Evolutionary conservation across 2,113 vertebrate genomes (phyloP), one percentile per base, ranked within the genome.

Genomic region (Pollachius pollachius): DNA sequence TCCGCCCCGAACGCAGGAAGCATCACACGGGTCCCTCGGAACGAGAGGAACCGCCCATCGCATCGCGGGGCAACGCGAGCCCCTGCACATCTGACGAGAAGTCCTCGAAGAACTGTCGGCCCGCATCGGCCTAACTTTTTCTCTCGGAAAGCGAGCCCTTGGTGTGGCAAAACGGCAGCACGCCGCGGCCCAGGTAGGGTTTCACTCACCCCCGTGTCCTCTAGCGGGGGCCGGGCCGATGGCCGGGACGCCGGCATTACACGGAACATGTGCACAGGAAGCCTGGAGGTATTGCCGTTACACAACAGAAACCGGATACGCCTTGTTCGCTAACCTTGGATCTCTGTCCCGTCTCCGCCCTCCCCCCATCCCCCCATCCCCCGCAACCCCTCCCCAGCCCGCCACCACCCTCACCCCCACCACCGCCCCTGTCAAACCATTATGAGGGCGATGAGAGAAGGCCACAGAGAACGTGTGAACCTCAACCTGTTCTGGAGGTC

Each of bases 251-350:
- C 66, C 69, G 84, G 71, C 76, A 68, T 83, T 80, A 79, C 73
- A 83, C 78, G 74, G 74, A 86, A 90, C 89, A 85, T 89, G 85
- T 89, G 85, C 86, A 81, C 84, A 87, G 81, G 82, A 89, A 89
- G 83, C 83, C 18, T 84, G 81, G 76, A 84, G 84, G 89, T 85
- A 78, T 87, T 88, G 76, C 78, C 70, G 79, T 92, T 88, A 92
- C 87, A 89, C 84, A 90, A 90, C 87, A 89, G 87, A 89, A 89
- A 91, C 82, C 73, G 75, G 89, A 91, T 91, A 85, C 21, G 77
- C 73, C 81, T 84, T 84, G 84, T 87, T 88, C 81, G 34, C 86
- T 87, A 89, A 90, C 86, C 85, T 88, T 85, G 84, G 85, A 78
- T 88, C 81, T 80, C 74, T 81, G 71, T 83, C 83, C 77, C 76